phyloP scores from a whole-genome alignment of 2,797 vertebrate species.

The Pipistrellus pygmaeus region DNA sequence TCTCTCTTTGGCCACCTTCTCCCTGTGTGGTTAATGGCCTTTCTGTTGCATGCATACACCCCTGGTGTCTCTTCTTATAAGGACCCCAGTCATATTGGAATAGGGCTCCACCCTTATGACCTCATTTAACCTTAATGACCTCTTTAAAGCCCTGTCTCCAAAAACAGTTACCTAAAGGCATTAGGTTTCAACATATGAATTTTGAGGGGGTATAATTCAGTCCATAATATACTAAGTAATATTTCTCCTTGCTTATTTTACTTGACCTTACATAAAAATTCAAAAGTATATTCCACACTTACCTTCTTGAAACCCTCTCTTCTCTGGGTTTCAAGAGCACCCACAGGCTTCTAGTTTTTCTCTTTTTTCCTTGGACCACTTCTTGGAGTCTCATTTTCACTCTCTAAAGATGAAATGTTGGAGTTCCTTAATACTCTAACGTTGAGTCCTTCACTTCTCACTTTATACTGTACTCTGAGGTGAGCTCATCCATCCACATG shows the following conservation, averaged over 20 bases:
- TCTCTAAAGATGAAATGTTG: neutral
- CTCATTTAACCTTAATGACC: neutral
- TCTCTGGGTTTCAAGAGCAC: neutral
- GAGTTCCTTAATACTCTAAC: neutral
- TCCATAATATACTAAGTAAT: neutral
- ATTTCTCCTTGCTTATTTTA: slow-evolving; percentile 42
- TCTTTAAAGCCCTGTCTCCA: neutral
- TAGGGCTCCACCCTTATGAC: neutral
- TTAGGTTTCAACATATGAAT: neutral
- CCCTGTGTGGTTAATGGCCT: neutral
- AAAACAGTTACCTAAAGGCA: neutral
- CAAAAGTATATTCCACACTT: neutral
- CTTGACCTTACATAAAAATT: neutral
- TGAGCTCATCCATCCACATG: neutral
- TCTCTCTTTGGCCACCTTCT: neutral
- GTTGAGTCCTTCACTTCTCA: neutral
- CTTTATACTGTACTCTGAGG: neutral
- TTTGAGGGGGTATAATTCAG: neutral
- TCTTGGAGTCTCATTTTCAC: neutral
- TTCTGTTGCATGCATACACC: rapidly evolving
- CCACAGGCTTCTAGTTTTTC: neutral
- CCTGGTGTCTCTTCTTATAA: neutral
- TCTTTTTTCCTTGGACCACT: neutral
- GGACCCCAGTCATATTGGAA: neutral
- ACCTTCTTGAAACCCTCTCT: neutral